Evolutionary conservation across 1,140 invertebrate species (phyloP).

Genomic region (Drosophila obscura): DNA sequence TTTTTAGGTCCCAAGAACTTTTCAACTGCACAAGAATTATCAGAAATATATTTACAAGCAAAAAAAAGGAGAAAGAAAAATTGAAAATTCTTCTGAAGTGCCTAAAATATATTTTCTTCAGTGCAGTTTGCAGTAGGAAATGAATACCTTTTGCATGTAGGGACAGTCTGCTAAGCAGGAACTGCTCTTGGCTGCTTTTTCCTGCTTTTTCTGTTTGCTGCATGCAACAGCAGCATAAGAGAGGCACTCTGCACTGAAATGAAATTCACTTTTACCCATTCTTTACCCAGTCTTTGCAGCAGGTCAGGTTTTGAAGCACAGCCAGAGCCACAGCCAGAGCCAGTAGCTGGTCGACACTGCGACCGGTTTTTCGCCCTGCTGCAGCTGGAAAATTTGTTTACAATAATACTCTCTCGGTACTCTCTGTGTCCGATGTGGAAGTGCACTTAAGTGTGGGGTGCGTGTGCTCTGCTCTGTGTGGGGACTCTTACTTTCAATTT

Average conservation of each 20-base stretch:
- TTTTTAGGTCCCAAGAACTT: too few species aligned
- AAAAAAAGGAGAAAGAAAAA: too few species aligned
- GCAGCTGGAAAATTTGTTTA: constrained; percentile 73
- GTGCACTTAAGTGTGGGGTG: constrained; percentile 41
- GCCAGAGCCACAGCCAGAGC: background rate
- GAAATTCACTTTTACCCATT: constrained; percentile 67
- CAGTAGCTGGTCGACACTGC: background rate
- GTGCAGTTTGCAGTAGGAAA: too few species aligned
- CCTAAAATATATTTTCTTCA: too few species aligned
- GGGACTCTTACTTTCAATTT: constrained; percentile 67
- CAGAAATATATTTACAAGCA: too few species aligned
- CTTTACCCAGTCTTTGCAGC: constrained; percentile 37
- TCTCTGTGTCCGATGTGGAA: constrained; percentile 27
- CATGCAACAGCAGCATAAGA: constrained; percentile 1
- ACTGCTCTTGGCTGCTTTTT: background rate
- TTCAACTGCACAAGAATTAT: too few species aligned
- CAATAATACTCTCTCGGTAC: constrained; percentile 43
- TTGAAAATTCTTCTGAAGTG: too few species aligned
- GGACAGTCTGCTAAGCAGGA: too few species aligned
- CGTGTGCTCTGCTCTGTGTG: constrained; percentile 1
- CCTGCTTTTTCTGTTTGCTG: constrained; percentile 6
- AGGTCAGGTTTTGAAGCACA: constrained; percentile 54
- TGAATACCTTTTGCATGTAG: too few species aligned
- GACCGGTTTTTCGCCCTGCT: constrained; percentile 57
- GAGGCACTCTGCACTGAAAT: constrained; percentile 25